phyloP scores from a whole-genome alignment of 2,888 invertebrate species.

The Leptopilina myrica region DNA sequence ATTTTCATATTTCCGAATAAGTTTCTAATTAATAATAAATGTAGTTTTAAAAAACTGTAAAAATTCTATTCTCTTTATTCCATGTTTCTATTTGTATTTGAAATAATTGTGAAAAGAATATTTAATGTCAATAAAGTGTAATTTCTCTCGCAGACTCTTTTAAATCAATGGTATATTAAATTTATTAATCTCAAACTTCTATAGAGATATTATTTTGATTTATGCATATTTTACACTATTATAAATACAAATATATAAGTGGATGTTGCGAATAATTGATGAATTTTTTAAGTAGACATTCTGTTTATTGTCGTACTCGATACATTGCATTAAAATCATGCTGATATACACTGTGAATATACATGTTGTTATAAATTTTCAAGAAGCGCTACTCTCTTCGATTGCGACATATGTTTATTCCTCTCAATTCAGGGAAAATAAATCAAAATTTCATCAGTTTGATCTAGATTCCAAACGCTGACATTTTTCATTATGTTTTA shows the following conservation, averaged over 20 bases:
- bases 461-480: slow-evolving; percentile 45
- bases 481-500: slow-evolving; percentile 42
- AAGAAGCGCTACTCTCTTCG: neutral
- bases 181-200: neutral
- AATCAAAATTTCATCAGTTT: slow-evolving; percentile 53
- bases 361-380: slow-evolving; percentile 13
- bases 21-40: no score
- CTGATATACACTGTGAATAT: slow-evolving; percentile 43
- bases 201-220: neutral
- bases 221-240: slow-evolving; percentile 3
- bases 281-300: slow-evolving; percentile 5
- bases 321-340: slow-evolving; percentile 14
- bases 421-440: slow-evolving; percentile 46
- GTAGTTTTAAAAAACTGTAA: no score
- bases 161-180: neutral
- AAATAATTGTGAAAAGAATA: neutral
- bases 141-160: neutral
- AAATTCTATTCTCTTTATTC: neutral
- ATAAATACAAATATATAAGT: neutral
- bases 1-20: no score
- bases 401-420: slow-evolving; percentile 44
- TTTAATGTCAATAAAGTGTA: neutral
- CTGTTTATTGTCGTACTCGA: slow-evolving; percentile 3
- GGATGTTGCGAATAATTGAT: slow-evolving; percentile 15
- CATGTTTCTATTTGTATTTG: no score